Conservation (phyloP, 2,797 vertebrate species). For the Pseudochromis fuscus region DNA sequence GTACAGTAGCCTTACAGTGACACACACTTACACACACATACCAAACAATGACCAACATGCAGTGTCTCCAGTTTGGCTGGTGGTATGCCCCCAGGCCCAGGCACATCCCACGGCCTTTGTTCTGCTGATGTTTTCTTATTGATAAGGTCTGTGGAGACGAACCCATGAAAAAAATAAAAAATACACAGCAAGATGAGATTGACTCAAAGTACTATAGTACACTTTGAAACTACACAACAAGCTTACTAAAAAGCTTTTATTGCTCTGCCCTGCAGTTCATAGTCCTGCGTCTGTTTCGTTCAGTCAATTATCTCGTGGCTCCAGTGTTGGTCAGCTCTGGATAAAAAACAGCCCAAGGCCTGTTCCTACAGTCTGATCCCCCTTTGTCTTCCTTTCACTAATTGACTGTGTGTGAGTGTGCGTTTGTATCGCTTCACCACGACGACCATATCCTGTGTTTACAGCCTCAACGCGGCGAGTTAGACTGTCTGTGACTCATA, state of each 20-base stretch:
- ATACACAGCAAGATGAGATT: background rate
- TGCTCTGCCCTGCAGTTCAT: conserved; percentile 8
- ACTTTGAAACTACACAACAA: conserved; percentile 6
- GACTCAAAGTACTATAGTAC: conserved; percentile 5
- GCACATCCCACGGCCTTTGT: conserved; percentile 57
- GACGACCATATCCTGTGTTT: conserved; percentile 73
- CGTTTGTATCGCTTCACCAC: conserved; percentile 41
- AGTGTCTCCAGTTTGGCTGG: conserved; percentile 27
- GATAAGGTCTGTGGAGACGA: conserved; percentile 39
- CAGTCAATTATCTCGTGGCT: conserved; percentile 26
- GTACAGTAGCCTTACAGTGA: conserved; percentile 12
- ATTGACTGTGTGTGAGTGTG: conserved; percentile 34
- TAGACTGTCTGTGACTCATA: conserved; percentile 75
- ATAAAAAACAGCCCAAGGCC: conserved; percentile 62
- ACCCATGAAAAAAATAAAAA: conserved; percentile 7
- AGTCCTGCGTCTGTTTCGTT: conserved; percentile 27
- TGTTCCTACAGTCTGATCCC: conserved; percentile 50
- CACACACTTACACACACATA: background rate
- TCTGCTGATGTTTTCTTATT: conserved; percentile 61
- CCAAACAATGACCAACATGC: background rate
- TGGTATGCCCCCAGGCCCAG: conserved; percentile 43
- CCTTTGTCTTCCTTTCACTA: conserved; percentile 56
- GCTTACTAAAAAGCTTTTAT: background rate
- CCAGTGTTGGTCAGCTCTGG: conserved; percentile 44
- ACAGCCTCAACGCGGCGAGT: conserved; percentile 51